These are phyloP conservation scores for Synergus itoensis DNA, from an alignment of 2,888 invertebrate species.

Conservation along the genomic window DNA sequence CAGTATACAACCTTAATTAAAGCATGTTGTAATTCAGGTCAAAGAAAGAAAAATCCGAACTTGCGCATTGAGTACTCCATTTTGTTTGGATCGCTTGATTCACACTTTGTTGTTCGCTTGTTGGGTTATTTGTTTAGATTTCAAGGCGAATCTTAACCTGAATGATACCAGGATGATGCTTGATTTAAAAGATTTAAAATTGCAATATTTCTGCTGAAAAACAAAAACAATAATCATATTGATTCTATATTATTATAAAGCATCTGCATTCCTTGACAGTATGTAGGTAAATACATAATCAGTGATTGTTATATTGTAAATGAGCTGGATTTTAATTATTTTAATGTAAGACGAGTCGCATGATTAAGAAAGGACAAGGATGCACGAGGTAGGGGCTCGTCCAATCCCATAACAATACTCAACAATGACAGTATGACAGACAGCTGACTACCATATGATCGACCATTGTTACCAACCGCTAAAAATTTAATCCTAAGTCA, in stretches of 20 bases:
- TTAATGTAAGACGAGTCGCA: conserved; percentile 7
- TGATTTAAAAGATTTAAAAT: not conserved
- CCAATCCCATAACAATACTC: conserved; percentile 42
- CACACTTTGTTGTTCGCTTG: no score
- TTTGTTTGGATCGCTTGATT: no score
- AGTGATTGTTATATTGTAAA: conserved; percentile 17
- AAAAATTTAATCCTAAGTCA: not conserved
- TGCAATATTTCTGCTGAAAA: not conserved
- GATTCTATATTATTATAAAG: not conserved
- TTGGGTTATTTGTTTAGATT: no score
- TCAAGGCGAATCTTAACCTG: no score
- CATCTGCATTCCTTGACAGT: not conserved
- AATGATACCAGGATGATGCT: no score
- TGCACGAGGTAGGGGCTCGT: conserved; percentile 17
- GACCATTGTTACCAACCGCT: conserved; percentile 48
- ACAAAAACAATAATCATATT: not conserved
- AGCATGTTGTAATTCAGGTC: no score
- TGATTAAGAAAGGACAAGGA: conserved; percentile 35
- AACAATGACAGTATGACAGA: conserved; percentile 37
- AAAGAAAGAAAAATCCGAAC: no score
- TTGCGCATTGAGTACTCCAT: no score
- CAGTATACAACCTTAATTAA: no score
- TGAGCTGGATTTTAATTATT: not conserved
- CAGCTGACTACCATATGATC: conserved; percentile 58
- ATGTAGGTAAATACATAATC: not conserved